Percentiles rank a stretch among this genome's conserved stretches.
These are phyloP conservation scores for Callorhinus ursinus DNA, from an alignment of 2,113 vertebrate genomes.

Conservation along the genomic window DNA sequence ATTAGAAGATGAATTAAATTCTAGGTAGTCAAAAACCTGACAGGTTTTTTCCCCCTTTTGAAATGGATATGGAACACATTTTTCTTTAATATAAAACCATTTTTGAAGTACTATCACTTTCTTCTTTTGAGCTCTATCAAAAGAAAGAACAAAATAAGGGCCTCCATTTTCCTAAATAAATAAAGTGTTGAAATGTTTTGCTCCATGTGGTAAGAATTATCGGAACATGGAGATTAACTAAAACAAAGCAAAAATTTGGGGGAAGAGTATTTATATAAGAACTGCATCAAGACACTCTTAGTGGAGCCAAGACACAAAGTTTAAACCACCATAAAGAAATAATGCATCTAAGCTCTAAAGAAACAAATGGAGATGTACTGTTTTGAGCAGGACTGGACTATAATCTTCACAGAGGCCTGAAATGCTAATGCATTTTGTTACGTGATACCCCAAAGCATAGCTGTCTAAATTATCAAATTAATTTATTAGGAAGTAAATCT, in stretches of 20 bases:
- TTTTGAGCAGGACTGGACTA: neutral
- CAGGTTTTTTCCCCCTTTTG: neutral
- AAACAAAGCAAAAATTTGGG: constrained; percentile 67
- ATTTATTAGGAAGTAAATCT: neutral
- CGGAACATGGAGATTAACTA: constrained; percentile 54
- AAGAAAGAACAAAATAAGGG: constrained; percentile 49
- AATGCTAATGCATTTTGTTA: neutral
- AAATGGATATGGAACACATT: neutral
- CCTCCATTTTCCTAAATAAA: constrained; percentile 52
- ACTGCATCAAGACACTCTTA: constrained; percentile 38
- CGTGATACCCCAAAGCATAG: neutral
- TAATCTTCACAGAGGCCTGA: neutral
- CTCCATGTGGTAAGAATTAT: constrained; percentile 74
- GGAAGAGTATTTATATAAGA: constrained; percentile 65
- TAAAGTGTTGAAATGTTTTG: constrained; percentile 59
- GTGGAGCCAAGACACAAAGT: constrained; percentile 66
- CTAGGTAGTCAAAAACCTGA: neutral
- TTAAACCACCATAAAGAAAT: constrained; percentile 45
- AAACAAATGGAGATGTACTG: neutral
- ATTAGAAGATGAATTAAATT: constrained; percentile 20
- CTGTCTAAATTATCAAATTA: neutral
- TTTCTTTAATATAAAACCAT: constrained; percentile 31
- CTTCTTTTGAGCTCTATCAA: constrained; percentile 50
- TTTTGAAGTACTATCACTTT: constrained; percentile 56
- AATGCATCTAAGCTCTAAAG: neutral